Percentiles rank a stretch among this genome's conserved stretches.
phyloP scores from a whole-genome alignment of 2,113 vertebrate genomes.

The Pedionomus torquatus region DNA sequence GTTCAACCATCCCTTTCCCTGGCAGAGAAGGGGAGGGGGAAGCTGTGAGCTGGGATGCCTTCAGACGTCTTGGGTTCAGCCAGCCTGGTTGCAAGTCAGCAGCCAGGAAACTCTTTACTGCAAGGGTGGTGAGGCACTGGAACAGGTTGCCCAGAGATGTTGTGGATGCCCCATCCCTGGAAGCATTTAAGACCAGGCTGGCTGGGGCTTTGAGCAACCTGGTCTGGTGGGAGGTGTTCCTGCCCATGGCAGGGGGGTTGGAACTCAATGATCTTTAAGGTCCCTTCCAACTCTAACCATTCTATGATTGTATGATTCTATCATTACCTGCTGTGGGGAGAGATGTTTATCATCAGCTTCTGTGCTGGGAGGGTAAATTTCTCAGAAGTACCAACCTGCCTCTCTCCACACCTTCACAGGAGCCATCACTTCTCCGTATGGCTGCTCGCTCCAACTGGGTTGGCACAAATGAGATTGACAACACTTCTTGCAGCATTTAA shows the following conservation, averaged over 20 bases:
- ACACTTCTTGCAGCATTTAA: background rate
- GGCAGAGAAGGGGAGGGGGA: background rate
- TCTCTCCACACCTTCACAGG: background rate
- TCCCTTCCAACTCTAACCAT: no score
- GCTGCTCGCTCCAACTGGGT: background rate
- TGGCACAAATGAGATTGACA: background rate
- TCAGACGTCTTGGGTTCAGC: background rate
- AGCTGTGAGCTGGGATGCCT: background rate
- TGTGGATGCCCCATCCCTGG: no score
- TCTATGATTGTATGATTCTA: no score
- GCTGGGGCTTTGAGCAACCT: no score
- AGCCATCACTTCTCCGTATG: fast-evolving
- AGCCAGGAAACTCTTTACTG: background rate
- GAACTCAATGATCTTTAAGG: no score
- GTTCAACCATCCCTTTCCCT: background rate
- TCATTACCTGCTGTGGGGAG: background rate
- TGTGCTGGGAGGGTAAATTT: background rate
- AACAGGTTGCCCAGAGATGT: no score
- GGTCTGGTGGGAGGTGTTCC: no score
- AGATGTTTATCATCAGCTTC: background rate
- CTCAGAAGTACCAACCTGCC: background rate
- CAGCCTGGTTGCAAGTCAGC: background rate
- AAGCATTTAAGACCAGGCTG: no score
- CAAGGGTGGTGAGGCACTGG: no score
- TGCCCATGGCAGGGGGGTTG: no score